Evolutionary conservation across 2,797 vertebrate genomes (phyloP), one percentile per base, ranked within the genome.

Genomic region (Sphenodon punctatus): DNA sequence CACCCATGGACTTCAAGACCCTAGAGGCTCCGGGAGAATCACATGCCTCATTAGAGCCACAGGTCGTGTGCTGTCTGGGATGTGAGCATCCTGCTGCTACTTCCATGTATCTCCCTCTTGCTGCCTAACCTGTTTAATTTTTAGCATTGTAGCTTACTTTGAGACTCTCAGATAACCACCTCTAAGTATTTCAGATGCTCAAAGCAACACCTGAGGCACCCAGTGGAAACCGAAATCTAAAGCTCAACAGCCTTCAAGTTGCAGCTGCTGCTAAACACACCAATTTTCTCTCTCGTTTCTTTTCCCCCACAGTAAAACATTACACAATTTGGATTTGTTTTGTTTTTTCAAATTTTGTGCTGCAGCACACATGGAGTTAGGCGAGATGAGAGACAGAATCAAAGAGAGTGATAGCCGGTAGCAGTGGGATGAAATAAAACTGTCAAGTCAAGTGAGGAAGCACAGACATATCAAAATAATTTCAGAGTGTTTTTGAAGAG

Each of bases 401-500:
- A 85, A 80, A 89, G 66, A 72, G 30, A 90, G 67, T 41, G 80
- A 80, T 79, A 84, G 66, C 73, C 81, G 65, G 59, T 82, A 76
- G 87, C 41, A 1, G 30, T 67, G 74, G 22, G 67, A 88, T 91
- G 55, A 91, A 90, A 90, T 87, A 81, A 91, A 91, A 84, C 55
- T 73, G 78, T 78, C 88, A 89, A 89, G 73, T 77, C 79, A 86
- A 89, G 80, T 42, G 56, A 85, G 63, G 63, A 85, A 89, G 89
- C 56, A 71, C 43, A 90, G 64, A 85, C 76, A 66, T 74, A 91
- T 59, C 68, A 89, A 87, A 88, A 86, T 74, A 60, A 65, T 86
- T 80, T 78, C 45, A 85, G 69, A 89, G 81, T 78, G 67, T 88
- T 90, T 93, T 79, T 80, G 67, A 92, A 93, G 78, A 86, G 25